Base-by-base conservation (phyloP, 1,140 invertebrate species). In the Leptinotarsa texana region DNA sequence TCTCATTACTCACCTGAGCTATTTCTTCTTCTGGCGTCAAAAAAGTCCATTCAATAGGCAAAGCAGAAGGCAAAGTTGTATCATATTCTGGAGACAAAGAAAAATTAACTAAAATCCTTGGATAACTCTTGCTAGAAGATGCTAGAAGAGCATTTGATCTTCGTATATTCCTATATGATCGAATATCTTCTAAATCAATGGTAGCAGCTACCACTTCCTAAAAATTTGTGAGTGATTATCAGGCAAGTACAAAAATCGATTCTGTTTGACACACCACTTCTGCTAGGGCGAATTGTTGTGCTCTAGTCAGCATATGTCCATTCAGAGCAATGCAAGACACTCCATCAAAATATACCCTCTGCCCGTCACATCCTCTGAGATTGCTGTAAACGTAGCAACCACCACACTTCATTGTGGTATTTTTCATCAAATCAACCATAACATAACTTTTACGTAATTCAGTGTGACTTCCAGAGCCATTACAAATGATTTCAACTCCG, bases 301-400 rank as follows among this genome's bases (percentile, higher is more conserved):
- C 92, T 49, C 93, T 89, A 67, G 91, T 92, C 21, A 99, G 87
- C 49, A 99, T 91, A 21, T 94, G 85, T 0, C 98, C 98, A 86
- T 99, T 99, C 1, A 99, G 84, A 0, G 94, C 92, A 68, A 99
- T 94, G 79, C 93, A 93, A 0, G 97, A 97, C 77, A 94, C 93
- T 1, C 98, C 98, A 86, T 97, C 96, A 81, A 97, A 99, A 85
- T 96, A 98, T 0, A 98, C 87, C 74, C 98, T 89, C 80, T 97
- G 95, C 1, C 98, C 98, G 86, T 99, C 98, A 87, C 98, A 99
- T 1, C 98, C 98, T 73, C 97, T 89, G 57, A 97, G 87, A 87
- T 99, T 99, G 77, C 95, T 94, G 84, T 96, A 99, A 80, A 99
- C 86, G 86, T 99, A 99, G 75, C 97, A 94, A 3, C 98, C 96